Conservation (phyloP, 2,888 invertebrate species). For the Sphaerophoria rueppellii region DNA sequence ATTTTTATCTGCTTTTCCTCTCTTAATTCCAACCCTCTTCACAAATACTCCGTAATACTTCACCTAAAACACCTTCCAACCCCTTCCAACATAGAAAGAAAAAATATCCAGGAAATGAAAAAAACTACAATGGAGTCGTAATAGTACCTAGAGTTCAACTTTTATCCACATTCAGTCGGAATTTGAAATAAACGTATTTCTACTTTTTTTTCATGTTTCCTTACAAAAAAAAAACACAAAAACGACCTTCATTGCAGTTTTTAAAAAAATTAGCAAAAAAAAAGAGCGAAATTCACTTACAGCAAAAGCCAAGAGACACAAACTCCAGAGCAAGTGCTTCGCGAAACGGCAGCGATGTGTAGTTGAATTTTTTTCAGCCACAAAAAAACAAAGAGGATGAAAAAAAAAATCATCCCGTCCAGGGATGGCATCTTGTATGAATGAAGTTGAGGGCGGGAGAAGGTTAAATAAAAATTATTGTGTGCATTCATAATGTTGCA, state of each 20-base stretch:
- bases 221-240: background rate
- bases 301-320: slow-evolving; percentile 12
- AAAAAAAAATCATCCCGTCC: background rate
- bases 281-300: slow-evolving; percentile 35
- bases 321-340: slow-evolving; percentile 4
- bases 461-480: slow-evolving; percentile 50
- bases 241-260: slow-evolving; percentile 61
- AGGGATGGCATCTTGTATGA: slow-evolving; percentile 17
- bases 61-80: background rate
- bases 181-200: slow-evolving; percentile 27
- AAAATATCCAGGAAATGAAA: background rate
- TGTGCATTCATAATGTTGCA: slow-evolving; percentile 38
- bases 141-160: slow-evolving; percentile 29
- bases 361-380: no score
- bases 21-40: slow-evolving; percentile 17
- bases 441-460: slow-evolving; percentile 6
- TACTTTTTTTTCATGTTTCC: slow-evolving; percentile 1
- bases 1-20: slow-evolving; percentile 60
- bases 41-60: background rate
- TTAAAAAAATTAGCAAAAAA: background rate
- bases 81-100: background rate
- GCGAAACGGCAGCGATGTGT: no score
- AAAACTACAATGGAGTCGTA: slow-evolving; percentile 56
- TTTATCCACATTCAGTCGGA: slow-evolving; percentile 12
- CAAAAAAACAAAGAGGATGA: no score